These are phyloP conservation scores for Alosa sapidissima DNA, from an alignment of 2,797 vertebrate genomes.

Conservation along the genomic window DNA sequence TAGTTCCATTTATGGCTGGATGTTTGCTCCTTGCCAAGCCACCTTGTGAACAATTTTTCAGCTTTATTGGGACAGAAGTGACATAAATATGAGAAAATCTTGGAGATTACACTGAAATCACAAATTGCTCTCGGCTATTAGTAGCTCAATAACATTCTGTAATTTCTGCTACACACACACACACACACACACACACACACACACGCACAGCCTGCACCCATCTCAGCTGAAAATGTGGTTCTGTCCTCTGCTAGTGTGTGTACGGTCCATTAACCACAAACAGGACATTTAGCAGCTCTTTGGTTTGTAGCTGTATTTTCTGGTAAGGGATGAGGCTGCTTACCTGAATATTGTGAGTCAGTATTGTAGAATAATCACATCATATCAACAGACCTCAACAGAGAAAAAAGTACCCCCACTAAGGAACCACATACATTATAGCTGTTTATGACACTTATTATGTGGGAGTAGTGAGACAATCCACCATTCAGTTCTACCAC, in stretches of 20 bases:
- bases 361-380: not conserved
- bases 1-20: not conserved
- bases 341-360: not conserved
- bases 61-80: not conserved
- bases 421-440: not conserved
- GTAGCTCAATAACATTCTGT: conserved; percentile 4
- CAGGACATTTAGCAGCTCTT: not conserved
- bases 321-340: not conserved
- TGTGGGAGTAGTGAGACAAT: not conserved
- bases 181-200: not conserved
- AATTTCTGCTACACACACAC: not conserved
- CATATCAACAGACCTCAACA: not conserved
- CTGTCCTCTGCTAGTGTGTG: not conserved
- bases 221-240: not conserved
- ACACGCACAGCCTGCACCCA: not conserved
- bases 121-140: conserved; percentile 11
- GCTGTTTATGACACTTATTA: not conserved
- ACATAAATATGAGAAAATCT: conserved; percentile 10
- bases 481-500: not conserved
- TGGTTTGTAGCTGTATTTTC: not conserved
- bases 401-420: not conserved
- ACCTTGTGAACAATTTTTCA: not conserved
- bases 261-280: not conserved
- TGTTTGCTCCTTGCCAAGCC: not conserved
- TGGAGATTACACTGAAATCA: not conserved